These are phyloP conservation scores for Pangasianodon gigas DNA, from an alignment of 2,113 vertebrate genomes.

Conservation along the genomic window DNA sequence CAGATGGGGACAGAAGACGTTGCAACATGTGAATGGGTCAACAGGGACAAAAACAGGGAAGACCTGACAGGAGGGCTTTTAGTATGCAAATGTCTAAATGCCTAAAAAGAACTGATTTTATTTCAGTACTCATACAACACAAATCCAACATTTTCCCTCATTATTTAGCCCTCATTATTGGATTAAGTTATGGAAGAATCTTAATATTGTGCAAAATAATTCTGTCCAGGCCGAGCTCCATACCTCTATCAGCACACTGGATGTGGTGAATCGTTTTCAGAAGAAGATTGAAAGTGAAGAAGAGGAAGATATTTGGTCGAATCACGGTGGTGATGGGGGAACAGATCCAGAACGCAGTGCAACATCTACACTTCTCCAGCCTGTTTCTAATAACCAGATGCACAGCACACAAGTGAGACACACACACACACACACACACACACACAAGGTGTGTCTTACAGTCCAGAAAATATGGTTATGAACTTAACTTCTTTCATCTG, in stretches of 20 bases:
- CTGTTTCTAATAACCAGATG: conserved; percentile 3
- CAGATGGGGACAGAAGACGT: neutral
- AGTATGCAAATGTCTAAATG: neutral
- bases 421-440: neutral
- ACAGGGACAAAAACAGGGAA: neutral
- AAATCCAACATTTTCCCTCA: neutral
- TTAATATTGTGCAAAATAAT: neutral
- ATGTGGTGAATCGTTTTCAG: conserved; percentile 70
- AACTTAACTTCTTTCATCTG: neutral
- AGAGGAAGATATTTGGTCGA: neutral
- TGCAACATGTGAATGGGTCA: neutral
- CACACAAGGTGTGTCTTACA: neutral
- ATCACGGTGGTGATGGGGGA: neutral
- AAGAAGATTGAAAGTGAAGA: conserved; percentile 60
- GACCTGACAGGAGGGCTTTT: neutral
- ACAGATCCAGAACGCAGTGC: neutral
- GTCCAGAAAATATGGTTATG: neutral
- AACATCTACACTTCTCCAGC: neutral
- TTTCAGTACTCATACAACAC: neutral
- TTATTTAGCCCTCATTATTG: neutral
- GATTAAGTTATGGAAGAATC: neutral
- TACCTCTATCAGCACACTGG: conserved; percentile 65
- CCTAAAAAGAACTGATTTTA: neutral
- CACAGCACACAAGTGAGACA: conserved; percentile 33
- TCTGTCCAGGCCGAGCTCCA: conserved; percentile 64